These are phyloP conservation scores for human DNA, from an alignment of 2,113 vertebrate species.

Conservation along the genomic window DNA sequence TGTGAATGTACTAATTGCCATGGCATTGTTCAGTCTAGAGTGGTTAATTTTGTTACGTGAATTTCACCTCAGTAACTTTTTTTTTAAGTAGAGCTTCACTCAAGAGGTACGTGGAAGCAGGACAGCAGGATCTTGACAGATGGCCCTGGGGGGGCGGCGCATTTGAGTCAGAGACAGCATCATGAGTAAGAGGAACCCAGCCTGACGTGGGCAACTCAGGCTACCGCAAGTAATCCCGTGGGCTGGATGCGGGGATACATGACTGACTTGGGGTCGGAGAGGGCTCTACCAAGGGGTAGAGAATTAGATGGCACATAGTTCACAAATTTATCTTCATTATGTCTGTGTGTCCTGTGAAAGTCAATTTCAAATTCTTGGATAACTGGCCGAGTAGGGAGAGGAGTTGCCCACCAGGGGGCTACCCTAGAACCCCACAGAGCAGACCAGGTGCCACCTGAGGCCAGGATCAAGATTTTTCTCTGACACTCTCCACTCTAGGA, in stretches of 20 bases:
- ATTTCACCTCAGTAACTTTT: background rate
- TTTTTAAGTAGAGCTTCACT: background rate
- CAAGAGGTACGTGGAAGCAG: background rate
- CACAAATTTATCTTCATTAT: background rate
- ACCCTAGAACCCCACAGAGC: background rate
- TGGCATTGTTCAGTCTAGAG: background rate
- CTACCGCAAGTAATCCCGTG: background rate
- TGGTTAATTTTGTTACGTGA: background rate
- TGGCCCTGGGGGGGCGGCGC: background rate
- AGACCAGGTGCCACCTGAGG: background rate
- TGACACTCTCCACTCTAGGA: background rate
- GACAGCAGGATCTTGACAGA: background rate
- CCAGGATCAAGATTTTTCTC: background rate
- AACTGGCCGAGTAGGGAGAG: background rate
- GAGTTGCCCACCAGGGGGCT: no score
- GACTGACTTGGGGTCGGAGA: no score
- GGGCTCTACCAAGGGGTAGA: background rate
- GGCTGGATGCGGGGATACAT: fast-evolving
- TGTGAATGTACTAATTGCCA: background rate
- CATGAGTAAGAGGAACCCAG: background rate
- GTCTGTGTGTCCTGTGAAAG: background rate
- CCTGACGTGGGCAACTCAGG: fast-evolving
- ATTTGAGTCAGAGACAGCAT: background rate
- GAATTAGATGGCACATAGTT: background rate
- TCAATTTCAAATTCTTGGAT: background rate